Conservation (phyloP, 2,888 invertebrate species). For the Apamea anceps region DNA sequence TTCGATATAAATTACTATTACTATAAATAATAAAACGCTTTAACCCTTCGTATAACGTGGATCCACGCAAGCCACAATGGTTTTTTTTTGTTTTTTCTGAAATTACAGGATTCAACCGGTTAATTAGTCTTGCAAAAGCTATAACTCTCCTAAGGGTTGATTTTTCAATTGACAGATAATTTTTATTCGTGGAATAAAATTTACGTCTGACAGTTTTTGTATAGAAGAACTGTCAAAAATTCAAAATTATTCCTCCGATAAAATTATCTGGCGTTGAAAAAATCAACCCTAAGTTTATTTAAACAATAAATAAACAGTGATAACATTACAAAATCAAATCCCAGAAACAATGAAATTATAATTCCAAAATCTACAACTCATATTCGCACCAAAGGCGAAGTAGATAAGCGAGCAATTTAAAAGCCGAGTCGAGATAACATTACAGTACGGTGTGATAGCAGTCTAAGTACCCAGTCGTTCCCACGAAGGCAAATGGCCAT, state of each 20-base stretch:
- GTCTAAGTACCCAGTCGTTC: slow-evolving; percentile 73
- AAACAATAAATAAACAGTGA: not conserved
- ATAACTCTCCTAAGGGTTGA: too few species aligned
- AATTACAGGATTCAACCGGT: not conserved
- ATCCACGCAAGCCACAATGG: too few species aligned
- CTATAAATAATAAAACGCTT: not conserved
- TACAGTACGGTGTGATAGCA: slow-evolving; percentile 62
- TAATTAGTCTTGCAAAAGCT: not conserved
- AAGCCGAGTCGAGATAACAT: slow-evolving; percentile 47
- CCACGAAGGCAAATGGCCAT: slow-evolving; percentile 83
- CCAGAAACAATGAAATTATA: slow-evolving; percentile 27
- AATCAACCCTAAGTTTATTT: not conserved
- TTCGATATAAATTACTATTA: not conserved
- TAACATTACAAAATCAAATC: not conserved
- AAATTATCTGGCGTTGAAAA: too few species aligned
- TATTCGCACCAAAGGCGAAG: slow-evolving; percentile 42
- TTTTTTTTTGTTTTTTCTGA: not conserved
- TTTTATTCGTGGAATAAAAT: too few species aligned
- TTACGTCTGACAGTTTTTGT: too few species aligned
- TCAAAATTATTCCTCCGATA: too few species aligned
- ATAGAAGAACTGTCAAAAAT: too few species aligned
- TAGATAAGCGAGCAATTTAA: slow-evolving; percentile 51
- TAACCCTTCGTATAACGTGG: too few species aligned
- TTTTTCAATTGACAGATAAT: too few species aligned
- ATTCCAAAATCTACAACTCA: slow-evolving; percentile 36